Evolutionary conservation across 1,140 invertebrate genomes (phyloP), one percentile per base, ranked within the genome.

Genomic region (Augochlora pura): DNA sequence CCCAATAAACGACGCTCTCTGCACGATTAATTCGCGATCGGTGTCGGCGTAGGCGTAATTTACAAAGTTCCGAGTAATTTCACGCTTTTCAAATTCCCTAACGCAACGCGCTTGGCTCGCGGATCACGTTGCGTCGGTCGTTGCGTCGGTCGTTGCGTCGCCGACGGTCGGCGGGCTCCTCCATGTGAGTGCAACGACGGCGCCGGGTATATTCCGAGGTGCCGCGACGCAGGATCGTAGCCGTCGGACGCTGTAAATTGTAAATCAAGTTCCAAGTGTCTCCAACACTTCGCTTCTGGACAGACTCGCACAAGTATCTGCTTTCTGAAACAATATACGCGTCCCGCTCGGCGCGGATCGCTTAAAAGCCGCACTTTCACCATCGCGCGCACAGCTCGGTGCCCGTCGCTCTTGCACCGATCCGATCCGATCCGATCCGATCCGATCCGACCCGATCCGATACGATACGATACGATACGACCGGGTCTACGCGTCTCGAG

Each of bases 281-380:
- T 12, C n/a, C 42, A 12, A 38, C 25, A 2, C 42, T 46, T 10
- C 5, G 27, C 9, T 18, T 3, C 27, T 32, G 46, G 57, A 46
- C 3, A 10, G 38, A 12, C 75, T 77, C 75, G 75, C 59, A 64
- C 75, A 71, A 23, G 67, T 77, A 77, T 77, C 32, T n/a, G 67
- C 46, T 77, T 71, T 71, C 67, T 49, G 59, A 62, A 63, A 77
- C 59, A 42, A 32, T 52, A 59, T 49, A 54, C 23, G 63, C 10
- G 46, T 27, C 46, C 23, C 57, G 32, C 32, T 32, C 32, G 32
- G 32, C 23, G 23, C 49, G 38, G 4, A 32, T 32, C 32, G 32
- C 25, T 76, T n/a, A 60, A 49, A 70, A 71, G 59, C 18, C 38
- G 54, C 67, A 63, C 75, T 71, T 77, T 77, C 67, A 71, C 66